phyloP scores from a whole-genome alignment of 2,113 vertebrate species.

The Dryoscopus gambensis region DNA sequence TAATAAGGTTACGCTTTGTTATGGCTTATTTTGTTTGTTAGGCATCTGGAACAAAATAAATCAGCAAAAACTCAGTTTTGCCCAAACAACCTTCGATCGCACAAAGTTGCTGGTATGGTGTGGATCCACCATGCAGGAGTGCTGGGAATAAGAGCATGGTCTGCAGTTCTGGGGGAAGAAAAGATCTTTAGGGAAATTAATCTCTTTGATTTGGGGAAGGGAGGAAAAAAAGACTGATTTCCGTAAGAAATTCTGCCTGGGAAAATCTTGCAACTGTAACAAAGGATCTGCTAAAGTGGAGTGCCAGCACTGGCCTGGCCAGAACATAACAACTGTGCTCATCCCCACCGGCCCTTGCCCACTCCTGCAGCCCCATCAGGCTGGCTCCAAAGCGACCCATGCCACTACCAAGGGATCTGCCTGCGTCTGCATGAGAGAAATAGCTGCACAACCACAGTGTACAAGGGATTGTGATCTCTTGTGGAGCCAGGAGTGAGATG shows the following conservation, averaged over 20 bases:
- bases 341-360: neutral
- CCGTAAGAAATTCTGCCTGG: neutral
- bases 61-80: neutral
- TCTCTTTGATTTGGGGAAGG: neutral
- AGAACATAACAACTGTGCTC: accelerated
- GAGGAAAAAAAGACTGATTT: neutral
- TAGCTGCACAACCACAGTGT: neutral
- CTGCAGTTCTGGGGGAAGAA: neutral
- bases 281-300: neutral
- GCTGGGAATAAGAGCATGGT: neutral
- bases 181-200: neutral
- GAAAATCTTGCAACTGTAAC: neutral
- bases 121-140: neutral
- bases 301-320: neutral
- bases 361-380: accelerated
- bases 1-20: neutral
- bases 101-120: neutral
- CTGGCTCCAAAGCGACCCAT: accelerated
- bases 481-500: accelerated
- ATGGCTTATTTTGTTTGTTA: slow-evolving; percentile 2
- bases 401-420: neutral
- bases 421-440: accelerated
- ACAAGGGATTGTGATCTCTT: accelerated
- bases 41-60: slow-evolving; percentile 7
- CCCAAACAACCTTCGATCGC: accelerated